Evolutionary conservation across 2,797 vertebrate species (phyloP).

Genomic region (Natrix natrix): DNA sequence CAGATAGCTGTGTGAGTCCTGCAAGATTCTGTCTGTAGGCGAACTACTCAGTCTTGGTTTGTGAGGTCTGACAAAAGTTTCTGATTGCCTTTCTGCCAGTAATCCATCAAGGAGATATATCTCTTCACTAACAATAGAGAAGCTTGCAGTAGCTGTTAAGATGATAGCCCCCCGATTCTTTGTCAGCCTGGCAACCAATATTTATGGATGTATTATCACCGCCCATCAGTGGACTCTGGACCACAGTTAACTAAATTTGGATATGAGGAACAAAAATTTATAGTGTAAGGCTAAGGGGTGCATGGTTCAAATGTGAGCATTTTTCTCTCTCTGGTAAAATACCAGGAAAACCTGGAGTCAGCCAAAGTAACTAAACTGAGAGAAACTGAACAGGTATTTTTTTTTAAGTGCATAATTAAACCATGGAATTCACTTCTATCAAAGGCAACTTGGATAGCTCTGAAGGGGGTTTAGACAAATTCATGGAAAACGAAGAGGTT

Average conservation of each 20-base stretch:
- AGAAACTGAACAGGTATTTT: background rate
- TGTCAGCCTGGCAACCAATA: background rate
- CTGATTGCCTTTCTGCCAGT: background rate
- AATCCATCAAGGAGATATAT: background rate
- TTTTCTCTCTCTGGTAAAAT: background rate
- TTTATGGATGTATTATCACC: background rate
- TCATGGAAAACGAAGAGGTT: background rate
- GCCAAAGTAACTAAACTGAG: background rate
- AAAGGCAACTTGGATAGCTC: background rate
- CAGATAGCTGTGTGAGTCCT: background rate
- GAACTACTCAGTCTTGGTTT: background rate
- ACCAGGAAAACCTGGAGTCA: background rate
- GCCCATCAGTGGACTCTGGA: background rate
- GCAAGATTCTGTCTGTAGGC: background rate
- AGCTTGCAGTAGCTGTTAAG: background rate
- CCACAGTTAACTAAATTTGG: background rate
- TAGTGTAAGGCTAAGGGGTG: background rate
- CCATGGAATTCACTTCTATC: background rate
- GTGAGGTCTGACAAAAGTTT: background rate
- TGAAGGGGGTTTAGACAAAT: background rate
- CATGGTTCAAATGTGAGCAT: background rate
- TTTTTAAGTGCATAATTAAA: background rate
- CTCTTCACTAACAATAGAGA: background rate
- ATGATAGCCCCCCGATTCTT: background rate
- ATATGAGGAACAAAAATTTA: background rate